These are phyloP conservation scores for Achroia grisella DNA, from an alignment of 1,140 invertebrate genomes.

Conservation along the genomic window DNA sequence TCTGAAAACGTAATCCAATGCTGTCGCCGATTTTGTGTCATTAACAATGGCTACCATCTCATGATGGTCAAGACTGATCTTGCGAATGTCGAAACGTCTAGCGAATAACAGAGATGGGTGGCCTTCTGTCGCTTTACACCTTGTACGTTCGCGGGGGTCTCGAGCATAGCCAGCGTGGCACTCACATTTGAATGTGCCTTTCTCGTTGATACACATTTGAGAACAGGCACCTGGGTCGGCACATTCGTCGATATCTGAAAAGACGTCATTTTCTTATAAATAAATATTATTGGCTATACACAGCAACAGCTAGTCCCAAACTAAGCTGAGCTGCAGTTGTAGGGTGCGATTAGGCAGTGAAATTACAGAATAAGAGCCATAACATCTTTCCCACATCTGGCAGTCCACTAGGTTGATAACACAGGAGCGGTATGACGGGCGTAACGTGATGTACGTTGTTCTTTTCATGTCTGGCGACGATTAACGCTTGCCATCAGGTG, in stretches of 20 bases:
- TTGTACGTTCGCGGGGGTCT: constrained; percentile 86
- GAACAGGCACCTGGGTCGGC: constrained; percentile 91
- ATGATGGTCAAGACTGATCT: constrained; percentile 91
- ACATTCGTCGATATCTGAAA: constrained; percentile 95
- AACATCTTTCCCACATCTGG: too few relatives aligned
- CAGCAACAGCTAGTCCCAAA: too few relatives aligned
- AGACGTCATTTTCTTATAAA: neutral
- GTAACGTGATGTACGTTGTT: too few relatives aligned
- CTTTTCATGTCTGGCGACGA: too few relatives aligned
- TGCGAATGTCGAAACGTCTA: constrained; percentile 89
- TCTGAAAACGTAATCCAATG: constrained; percentile 91
- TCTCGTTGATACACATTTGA: constrained; percentile 92
- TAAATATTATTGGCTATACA: constrained; percentile 19
- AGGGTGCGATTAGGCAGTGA: too few relatives aligned
- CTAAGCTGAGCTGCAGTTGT: too few relatives aligned
- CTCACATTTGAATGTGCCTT: constrained; percentile 94
- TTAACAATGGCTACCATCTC: constrained; percentile 94
- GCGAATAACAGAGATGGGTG: constrained; percentile 90
- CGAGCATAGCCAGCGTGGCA: constrained; percentile 90
- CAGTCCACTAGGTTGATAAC: too few relatives aligned
- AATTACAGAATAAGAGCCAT: too few relatives aligned
- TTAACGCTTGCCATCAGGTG: too few relatives aligned
- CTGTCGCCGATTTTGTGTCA: constrained; percentile 89
- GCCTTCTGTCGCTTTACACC: constrained; percentile 91
- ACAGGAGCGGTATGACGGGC: too few relatives aligned